phyloP scores from a whole-genome alignment of 2,888 invertebrate genomes.

The Drosophila limbata region DNA sequence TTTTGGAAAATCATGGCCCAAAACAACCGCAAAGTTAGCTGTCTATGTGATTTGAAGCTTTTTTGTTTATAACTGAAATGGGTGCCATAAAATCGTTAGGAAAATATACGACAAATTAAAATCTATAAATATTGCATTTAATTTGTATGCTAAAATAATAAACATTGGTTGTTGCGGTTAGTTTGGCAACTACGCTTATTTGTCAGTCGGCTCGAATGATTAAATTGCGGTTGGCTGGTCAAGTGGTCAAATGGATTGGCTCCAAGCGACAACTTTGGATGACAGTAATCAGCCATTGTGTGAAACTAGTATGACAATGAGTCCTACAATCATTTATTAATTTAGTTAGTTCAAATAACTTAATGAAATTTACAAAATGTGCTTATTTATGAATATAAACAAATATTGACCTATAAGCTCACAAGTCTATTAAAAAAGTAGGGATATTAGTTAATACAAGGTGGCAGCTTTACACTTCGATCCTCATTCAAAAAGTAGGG shows the following conservation, averaged over 20 bases:
- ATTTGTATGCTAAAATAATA: slow-evolving; percentile 79
- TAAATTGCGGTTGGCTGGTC: slow-evolving; percentile 65
- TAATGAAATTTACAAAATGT: neutral
- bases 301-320: slow-evolving; percentile 20
- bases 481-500: neutral
- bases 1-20: neutral
- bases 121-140: slow-evolving; percentile 75
- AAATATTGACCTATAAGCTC: neutral
- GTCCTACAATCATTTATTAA: neutral
- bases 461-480: neutral
- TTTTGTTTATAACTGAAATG: slow-evolving; percentile 53
- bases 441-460: neutral
- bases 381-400: neutral
- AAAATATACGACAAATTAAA: slow-evolving; percentile 53
- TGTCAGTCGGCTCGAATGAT: slow-evolving; percentile 63
- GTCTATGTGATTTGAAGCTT: slow-evolving; percentile 50
- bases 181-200: slow-evolving; percentile 43
- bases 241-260: slow-evolving; percentile 47
- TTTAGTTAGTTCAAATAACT: neutral
- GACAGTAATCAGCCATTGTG: slow-evolving; percentile 46
- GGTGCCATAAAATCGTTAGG: slow-evolving; percentile 24
- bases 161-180: slow-evolving; percentile 72
- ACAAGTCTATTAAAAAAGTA: neutral
- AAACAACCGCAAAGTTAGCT: slow-evolving; percentile 44
- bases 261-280: slow-evolving; percentile 20